A percentile compares a stretch with the other conserved stretches of the same genome.
Evolutionary conservation across 2,797 vertebrate genomes (phyloP).

Genomic region (Microtus obscurus): DNA sequence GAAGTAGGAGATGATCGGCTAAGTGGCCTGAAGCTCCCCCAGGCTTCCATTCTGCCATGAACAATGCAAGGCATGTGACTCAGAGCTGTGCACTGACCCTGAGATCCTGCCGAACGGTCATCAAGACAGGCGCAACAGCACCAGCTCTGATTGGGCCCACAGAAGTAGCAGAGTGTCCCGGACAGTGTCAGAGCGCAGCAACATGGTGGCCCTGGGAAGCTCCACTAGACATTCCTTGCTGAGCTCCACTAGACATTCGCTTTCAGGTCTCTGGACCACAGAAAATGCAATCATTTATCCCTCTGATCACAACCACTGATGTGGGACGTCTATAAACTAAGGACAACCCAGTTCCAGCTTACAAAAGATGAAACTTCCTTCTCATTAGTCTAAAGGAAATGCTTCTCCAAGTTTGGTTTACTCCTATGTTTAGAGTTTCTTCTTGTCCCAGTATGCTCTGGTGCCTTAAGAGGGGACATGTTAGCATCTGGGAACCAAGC

Average conservation of each 20-base stretch:
- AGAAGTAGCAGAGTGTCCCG: background rate
- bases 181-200: background rate
- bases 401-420: background rate
- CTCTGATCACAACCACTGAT: background rate
- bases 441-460: background rate
- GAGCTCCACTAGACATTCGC: background rate
- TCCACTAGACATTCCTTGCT: background rate
- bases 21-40: background rate
- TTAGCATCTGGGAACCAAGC: background rate
- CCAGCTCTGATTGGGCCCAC: background rate
- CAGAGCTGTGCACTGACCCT: background rate
- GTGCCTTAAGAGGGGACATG: background rate
- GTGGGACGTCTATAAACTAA: background rate
- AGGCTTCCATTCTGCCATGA: background rate
- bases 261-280: background rate
- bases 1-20: background rate
- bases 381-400: background rate
- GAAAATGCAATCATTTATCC: background rate
- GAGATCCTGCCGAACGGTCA: background rate
- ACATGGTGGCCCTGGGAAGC: background rate
- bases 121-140: background rate
- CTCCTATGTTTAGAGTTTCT: background rate
- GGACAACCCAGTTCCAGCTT: background rate
- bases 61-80: background rate
- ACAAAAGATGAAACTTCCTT: background rate